These are phyloP conservation scores for Sebastes oblongus DNA, from an alignment of 2,797 vertebrate genomes.

Conservation along the genomic window DNA sequence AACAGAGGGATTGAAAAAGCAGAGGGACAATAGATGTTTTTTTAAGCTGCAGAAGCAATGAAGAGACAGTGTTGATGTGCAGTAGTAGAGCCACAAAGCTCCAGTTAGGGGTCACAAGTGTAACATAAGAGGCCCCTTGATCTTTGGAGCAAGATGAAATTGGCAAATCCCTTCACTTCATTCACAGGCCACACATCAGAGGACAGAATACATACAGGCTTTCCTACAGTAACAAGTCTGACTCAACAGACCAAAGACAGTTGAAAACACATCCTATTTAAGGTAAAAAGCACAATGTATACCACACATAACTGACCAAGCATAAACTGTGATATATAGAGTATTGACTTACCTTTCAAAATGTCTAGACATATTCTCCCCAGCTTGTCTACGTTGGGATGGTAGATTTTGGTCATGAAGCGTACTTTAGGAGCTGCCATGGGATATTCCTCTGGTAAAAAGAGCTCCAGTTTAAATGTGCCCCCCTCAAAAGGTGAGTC, in stretches of 20 bases:
- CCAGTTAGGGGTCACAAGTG: constrained; percentile 26
- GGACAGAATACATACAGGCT: constrained; percentile 2
- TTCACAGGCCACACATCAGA: constrained; percentile 25
- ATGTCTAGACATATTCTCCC: constrained; percentile 99
- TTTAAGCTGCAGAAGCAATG: not conserved
- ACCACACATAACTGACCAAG: not conserved
- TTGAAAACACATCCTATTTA: not conserved
- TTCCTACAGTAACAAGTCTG: constrained; percentile 19
- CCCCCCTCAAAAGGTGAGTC: constrained; percentile 98
- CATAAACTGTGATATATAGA: not conserved
- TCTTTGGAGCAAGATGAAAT: constrained; percentile 49
- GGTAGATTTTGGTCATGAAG: constrained; percentile 99
- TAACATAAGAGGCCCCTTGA: constrained; percentile 32
- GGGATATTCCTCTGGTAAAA: constrained; percentile 97
- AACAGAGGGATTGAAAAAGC: not conserved
- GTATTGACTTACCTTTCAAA: constrained; percentile 90
- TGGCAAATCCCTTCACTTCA: constrained; percentile 40
- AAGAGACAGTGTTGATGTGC: not conserved
- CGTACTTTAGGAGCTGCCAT: constrained; percentile 99
- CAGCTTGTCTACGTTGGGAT: constrained; percentile 98
- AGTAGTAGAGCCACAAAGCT: not conserved
- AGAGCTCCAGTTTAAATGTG: constrained; percentile 98
- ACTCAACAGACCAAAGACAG: not conserved
- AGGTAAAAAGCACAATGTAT: not conserved
- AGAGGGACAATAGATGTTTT: not conserved